Conservation (phyloP, 1,140 invertebrate species). For the Drosophila tropicalis region DNA sequence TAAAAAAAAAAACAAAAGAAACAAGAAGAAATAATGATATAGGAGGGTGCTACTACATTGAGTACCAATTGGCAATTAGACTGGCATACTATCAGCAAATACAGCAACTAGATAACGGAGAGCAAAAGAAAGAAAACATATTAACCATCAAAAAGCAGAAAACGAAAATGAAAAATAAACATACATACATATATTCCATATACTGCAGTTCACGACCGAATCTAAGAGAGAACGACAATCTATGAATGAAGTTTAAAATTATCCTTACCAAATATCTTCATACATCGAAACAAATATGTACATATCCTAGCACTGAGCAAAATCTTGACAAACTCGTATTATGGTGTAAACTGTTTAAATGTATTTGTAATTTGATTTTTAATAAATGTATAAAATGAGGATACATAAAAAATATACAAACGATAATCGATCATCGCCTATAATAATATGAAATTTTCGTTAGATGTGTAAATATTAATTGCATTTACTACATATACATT, state of each 20-base stretch:
- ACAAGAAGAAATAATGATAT: slow-evolving; percentile 10
- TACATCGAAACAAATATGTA: too few species aligned
- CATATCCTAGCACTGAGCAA: too few species aligned
- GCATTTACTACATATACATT: background rate
- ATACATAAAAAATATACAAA: slow-evolving; percentile 1
- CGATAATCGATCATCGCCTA: background rate
- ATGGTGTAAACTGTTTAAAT: background rate
- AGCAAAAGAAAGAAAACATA: slow-evolving; percentile 28
- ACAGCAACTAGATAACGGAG: slow-evolving; percentile 26
- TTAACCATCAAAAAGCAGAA: slow-evolving; percentile 20
- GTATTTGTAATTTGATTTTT: slow-evolving; percentile 8
- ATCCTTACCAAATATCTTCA: too few species aligned
- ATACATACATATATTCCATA: slow-evolving; percentile 1
- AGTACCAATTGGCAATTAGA: slow-evolving; percentile 56
- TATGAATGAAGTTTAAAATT: too few species aligned
- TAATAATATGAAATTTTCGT: slow-evolving; percentile 7
- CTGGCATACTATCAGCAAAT: slow-evolving; percentile 43
- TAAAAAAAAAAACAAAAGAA: background rate
- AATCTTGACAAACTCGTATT: background rate
- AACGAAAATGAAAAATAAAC: slow-evolving; percentile 6
- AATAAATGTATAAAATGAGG: slow-evolving; percentile 8
- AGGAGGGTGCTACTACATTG: slow-evolving; percentile 11
- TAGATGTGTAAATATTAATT: slow-evolving; percentile 8
- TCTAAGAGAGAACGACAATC: too few species aligned
- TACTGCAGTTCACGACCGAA: background rate